phyloP scores from a whole-genome alignment of 2,113 vertebrate genomes.

The human region DNA sequence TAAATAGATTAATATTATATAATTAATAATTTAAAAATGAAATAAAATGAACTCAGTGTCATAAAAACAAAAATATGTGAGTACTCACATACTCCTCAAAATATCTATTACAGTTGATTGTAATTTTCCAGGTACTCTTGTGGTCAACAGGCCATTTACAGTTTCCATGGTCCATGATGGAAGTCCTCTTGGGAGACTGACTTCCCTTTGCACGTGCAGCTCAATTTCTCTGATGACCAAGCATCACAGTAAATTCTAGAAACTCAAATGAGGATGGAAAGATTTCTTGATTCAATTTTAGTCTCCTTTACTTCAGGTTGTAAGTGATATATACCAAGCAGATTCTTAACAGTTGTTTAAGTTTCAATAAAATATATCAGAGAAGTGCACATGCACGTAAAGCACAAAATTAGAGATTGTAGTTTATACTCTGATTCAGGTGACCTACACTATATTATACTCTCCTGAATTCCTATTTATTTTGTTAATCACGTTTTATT shows the following conservation, averaged over 20 bases:
- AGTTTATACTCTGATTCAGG: neutral
- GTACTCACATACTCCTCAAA: neutral
- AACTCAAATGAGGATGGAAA: neutral
- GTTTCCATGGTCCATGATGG: neutral
- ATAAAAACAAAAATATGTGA: neutral
- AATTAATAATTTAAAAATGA: too few relatives aligned
- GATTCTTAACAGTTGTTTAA: neutral
- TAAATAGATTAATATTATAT: too few relatives aligned
- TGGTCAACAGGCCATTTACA: neutral
- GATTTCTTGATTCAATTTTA: neutral
- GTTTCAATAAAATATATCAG: neutral
- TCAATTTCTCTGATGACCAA: neutral
- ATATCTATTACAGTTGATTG: neutral
- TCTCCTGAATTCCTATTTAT: neutral
- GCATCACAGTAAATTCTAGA: neutral
- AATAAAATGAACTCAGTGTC: neutral
- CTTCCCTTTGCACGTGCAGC: neutral
- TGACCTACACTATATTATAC: neutral
- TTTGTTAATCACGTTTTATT: neutral
- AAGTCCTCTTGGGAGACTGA: neutral
- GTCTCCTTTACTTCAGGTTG: neutral
- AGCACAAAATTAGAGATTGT: neutral
- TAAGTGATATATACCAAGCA: neutral
- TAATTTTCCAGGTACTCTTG: neutral
- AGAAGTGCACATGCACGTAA: neutral